Conservation (phyloP, 2,113 vertebrate species). For the Sarotherodon lohbergeri region DNA sequence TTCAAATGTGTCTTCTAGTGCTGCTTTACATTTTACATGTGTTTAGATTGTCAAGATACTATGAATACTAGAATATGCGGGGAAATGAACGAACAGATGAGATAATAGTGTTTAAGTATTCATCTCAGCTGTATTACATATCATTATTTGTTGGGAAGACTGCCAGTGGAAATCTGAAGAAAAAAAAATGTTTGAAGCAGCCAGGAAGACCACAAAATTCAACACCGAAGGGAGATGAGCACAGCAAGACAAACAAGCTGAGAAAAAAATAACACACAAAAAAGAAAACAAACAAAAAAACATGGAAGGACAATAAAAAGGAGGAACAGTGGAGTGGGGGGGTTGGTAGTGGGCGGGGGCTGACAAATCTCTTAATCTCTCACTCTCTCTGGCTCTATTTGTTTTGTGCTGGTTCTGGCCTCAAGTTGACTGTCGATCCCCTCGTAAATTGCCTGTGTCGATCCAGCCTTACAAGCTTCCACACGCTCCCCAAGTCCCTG, state of each 20-base stretch:
- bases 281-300: neutral
- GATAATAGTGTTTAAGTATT: neutral
- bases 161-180: neutral
- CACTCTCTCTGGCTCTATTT: slow-evolving; percentile 32
- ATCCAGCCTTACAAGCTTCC: slow-evolving; percentile 51
- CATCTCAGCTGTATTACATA: neutral
- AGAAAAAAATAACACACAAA: neutral
- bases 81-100: neutral
- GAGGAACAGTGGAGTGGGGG: neutral
- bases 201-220: neutral
- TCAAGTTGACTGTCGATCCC: slow-evolving; percentile 38
- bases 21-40: slow-evolving; percentile 11
- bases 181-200: neutral
- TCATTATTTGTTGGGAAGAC: neutral
- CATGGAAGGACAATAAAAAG: slow-evolving; percentile 16
- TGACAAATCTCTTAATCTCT: slow-evolving; percentile 62
- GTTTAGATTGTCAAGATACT: neutral
- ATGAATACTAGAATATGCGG: neutral
- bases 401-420: slow-evolving; percentile 45
- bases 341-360: neutral
- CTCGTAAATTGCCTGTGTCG: slow-evolving; percentile 50
- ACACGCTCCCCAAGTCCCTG: slow-evolving; percentile 39
- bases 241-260: neutral
- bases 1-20: neutral
- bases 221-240: neutral